These are phyloP conservation scores for Triplophysa rosa DNA, from an alignment of 2,113 vertebrate genomes.

Conservation along the genomic window DNA sequence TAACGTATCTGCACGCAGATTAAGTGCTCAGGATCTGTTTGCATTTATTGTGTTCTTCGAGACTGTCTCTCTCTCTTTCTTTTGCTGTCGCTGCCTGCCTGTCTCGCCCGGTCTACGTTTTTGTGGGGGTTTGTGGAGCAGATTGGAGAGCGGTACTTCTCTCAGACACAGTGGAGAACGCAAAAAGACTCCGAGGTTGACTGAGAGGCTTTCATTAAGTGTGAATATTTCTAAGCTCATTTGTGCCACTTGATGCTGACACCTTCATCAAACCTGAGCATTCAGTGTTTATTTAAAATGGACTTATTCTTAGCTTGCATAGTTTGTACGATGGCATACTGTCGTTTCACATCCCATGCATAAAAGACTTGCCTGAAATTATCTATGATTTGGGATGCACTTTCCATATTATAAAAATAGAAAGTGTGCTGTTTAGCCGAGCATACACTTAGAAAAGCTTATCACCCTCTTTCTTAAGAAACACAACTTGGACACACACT, in stretches of 20 bases:
- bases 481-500: conserved; percentile 4
- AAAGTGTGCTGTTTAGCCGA: no score
- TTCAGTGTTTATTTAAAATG: no score
- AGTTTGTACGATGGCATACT: no score
- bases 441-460: no score
- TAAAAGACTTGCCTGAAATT: no score
- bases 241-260: background rate
- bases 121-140: background rate
- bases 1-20: conserved; percentile 41
- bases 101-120: background rate
- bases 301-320: no score
- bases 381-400: no score
- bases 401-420: no score
- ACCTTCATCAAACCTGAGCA: no score
- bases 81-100: background rate
- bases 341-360: no score
- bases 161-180: background rate
- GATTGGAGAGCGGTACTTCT: background rate
- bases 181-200: background rate
- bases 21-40: conserved; percentile 22
- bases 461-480: background rate
- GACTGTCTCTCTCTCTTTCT: conserved; percentile 32
- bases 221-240: background rate
- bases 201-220: background rate
- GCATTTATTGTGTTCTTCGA: background rate